phyloP scores from a whole-genome alignment of 2,113 vertebrate species.

The Cyprinodon brontotheroides region DNA sequence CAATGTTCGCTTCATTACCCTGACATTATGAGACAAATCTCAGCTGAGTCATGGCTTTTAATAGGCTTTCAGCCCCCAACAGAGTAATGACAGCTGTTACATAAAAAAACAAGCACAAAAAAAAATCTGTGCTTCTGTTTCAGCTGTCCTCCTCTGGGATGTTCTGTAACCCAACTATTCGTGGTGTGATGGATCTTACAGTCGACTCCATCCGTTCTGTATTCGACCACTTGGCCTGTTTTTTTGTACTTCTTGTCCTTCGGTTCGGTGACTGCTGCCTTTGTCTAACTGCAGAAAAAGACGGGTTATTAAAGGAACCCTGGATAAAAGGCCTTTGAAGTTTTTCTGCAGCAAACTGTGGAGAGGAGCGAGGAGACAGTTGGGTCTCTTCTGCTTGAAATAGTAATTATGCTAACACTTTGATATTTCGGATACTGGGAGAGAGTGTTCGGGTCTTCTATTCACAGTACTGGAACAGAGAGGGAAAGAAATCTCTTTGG shows the following conservation, averaged over 20 bases:
- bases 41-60: conserved; percentile 48
- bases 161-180: conserved; percentile 30
- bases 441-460: conserved; percentile 48
- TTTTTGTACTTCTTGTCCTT: conserved; percentile 43
- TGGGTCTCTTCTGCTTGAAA: conserved; percentile 75
- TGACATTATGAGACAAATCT: conserved; percentile 31
- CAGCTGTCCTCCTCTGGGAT: conserved; percentile 12
- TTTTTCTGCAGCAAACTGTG: conserved; percentile 57
- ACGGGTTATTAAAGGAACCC: conserved; percentile 70
- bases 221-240: conserved; percentile 57
- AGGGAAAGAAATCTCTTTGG: conserved; percentile 25
- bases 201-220: conserved; percentile 38
- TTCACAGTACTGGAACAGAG: conserved; percentile 51
- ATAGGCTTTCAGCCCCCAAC: conserved; percentile 19
- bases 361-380: conserved; percentile 60
- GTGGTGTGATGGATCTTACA: conserved; percentile 45
- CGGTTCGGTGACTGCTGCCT: conserved; percentile 52
- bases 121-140: conserved; percentile 16
- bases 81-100: conserved; percentile 46
- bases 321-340: conserved; percentile 65
- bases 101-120: conserved; percentile 24
- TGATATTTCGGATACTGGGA: conserved; percentile 70
- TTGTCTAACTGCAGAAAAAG: conserved; percentile 62
- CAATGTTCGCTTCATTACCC: conserved; percentile 31
- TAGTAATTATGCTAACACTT: conserved; percentile 78